A percentile compares a stretch with the other conserved stretches of the same genome.
phyloP scores from a whole-genome alignment of 1,140 invertebrate genomes.

The Saxidomus purpurata region DNA sequence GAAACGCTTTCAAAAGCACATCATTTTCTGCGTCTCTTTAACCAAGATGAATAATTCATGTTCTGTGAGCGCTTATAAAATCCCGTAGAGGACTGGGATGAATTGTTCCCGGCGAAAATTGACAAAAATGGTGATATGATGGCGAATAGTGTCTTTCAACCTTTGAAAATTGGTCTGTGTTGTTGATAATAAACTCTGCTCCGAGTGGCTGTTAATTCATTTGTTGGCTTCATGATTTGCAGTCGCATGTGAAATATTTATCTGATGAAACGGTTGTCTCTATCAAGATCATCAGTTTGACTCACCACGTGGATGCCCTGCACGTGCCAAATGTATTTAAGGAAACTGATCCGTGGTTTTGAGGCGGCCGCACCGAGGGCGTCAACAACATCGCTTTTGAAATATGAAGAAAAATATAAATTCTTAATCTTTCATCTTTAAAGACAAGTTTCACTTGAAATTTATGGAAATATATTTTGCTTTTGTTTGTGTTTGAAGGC shows the following conservation, averaged over 20 bases:
- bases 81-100: constrained; percentile 29
- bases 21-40: constrained; percentile 42
- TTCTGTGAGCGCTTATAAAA: constrained; percentile 24
- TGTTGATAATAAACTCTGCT: constrained; percentile 36
- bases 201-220: constrained; percentile 44
- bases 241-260: constrained; percentile 48
- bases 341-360: constrained; percentile 21
- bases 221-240: not conserved
- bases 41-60: constrained; percentile 56
- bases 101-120: constrained; percentile 30
- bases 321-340: constrained; percentile 46
- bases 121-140: constrained; percentile 40
- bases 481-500: not conserved
- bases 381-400: not conserved
- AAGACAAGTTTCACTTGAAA: not conserved
- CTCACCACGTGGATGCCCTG: constrained; percentile 3
- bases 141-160: not conserved
- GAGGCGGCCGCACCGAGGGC: not conserved
- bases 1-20: constrained; percentile 58
- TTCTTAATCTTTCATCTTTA: constrained; percentile 14
- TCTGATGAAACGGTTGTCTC: constrained; percentile 38
- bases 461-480: not conserved
- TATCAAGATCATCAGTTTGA: constrained; percentile 29
- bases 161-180: constrained; percentile 46
- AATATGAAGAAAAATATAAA: constrained; percentile 20